Evolutionary conservation across 23 tunicate genomes (phyloP), one percentile per base, ranked within the genome.

Genomic region (Aplidium turbinatum): DNA sequence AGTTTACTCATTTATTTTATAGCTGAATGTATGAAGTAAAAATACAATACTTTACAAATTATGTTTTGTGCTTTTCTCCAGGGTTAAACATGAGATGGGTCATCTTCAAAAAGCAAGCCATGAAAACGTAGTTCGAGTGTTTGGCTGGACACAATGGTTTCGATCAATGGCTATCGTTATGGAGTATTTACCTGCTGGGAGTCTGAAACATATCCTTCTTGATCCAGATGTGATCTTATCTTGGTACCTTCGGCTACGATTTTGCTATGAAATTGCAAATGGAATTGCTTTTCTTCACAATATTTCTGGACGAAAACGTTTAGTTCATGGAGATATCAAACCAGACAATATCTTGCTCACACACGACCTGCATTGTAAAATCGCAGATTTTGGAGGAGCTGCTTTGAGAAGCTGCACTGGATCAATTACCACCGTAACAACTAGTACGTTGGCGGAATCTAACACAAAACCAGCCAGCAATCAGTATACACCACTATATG

Each of bases 291-390:
- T 21, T 22, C 18, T 70, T 2, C 76, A 70, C 76, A 47, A 47
- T 27, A n/a, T 25, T 4, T 23, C 25, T 4, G 24, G 3, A 7
- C 18, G 47, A 7, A 24, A 47, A 3, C 21, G 58, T 46, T 4
- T 70, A 13, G 57, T 70, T 16, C 76, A 70, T 28, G 76, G 76
- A 25, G 76, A 70, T 70, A 24, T 70, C 19, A 70, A 70, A 47
- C 35, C 58, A 23, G 76, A 47, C 6, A 70, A 70, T 31, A 70
- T 70, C 38, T 25, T 70, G 4, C 46, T 70, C 3, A 29, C 58
- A 4, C 35, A 47, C 13, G 35, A 70, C 26, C 28, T 70, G 58
- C 58, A 47, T 27, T 70, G 76, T 29, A 70, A 70, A 30, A 47
- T 70, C 29, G 58, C 35, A 4, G 76, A 70, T 30, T 70, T 70